phyloP scores from a whole-genome alignment of 2,888 invertebrate genomes.

The Drosophila yooni region DNA sequence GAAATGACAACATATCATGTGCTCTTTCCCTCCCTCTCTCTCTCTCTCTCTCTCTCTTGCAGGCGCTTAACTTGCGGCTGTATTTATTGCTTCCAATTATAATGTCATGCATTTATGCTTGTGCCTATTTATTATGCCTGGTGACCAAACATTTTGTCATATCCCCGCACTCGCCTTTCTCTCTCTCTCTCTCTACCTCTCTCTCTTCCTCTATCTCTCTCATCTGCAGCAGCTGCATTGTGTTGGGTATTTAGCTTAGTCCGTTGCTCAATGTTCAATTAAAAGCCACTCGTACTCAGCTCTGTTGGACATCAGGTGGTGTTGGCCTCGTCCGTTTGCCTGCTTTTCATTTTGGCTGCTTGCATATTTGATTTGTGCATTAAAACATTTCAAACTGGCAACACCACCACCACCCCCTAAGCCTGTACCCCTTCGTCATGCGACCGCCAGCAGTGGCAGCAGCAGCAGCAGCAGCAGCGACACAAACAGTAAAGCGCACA shows the following conservation, averaged over 20 bases:
- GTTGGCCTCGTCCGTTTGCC: conserved; percentile 22
- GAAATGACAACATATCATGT: neutral
- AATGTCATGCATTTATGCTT: conserved; percentile 69
- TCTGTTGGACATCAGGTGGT: conserved; percentile 67
- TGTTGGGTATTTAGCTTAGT: conserved; percentile 44
- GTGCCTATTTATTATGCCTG: conserved; percentile 65
- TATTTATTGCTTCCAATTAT: conserved; percentile 60
- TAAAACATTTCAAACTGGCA: conserved; percentile 75
- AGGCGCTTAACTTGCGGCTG: neutral
- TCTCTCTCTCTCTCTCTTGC: neutral
- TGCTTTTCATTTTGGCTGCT: conserved; percentile 65
- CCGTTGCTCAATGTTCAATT: conserved; percentile 66
- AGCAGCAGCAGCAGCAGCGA: conserved; percentile 19
- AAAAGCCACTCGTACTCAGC: conserved; percentile 56
- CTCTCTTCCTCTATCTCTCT: neutral
- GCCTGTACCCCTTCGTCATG: neutral
- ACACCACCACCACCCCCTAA: neutral
- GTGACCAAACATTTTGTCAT: conserved; percentile 39
- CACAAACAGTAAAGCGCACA: conserved; percentile 56
- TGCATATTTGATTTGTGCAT: conserved; percentile 80
- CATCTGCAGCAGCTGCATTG: conserved; percentile 13
- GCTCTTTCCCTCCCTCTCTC: neutral
- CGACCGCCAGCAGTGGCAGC: conserved; percentile 30
- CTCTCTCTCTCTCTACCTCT: neutral
- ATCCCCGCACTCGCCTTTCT: neutral